Base-by-base conservation (phyloP, 2,888 invertebrate species). In the Escarpia spicata region DNA sequence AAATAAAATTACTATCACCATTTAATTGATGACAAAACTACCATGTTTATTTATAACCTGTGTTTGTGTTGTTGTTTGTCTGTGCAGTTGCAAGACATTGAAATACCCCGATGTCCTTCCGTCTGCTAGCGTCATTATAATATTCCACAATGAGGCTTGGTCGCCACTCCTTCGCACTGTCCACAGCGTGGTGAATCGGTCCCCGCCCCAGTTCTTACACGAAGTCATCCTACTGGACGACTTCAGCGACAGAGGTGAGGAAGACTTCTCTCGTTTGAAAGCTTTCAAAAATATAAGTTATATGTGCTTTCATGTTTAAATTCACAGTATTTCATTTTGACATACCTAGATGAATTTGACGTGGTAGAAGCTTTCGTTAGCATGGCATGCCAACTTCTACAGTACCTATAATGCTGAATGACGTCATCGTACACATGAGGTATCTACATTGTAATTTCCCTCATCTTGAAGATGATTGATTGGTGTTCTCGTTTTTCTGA, bases 191-290 rank as follows among this genome's bases (percentile, higher is more conserved):
- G 97, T 99, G 92, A 98, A 98, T 96, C 97, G 98, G 96, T 98
- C 97, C 95, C 98, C 97, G 75, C 97, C 97, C 94, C 97, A 96
- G 93, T 97, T 98, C 95, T 97, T 99, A 26, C 98, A 98, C 96
- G 99, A 99, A 97, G 98, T 99, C 93, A 98, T 99, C 95, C 97
- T 99, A 15, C 98, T 99, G n/a, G 99, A 99, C 96, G 99, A 99
- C 97, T 98, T 98, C 96, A 99, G 99, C 94, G 98, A 98, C 90
- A 97, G 97, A 96, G 97, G 97, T 97, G 96, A 95, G 95, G 45
- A 45, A 12, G 26, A 92, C 37, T 37, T 37, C 26, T 43, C 15
- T 90, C 19, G 52, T 52, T 37, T 91, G 75, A 19, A 26, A 75
- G 75, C 26, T 19, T 26, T 26, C 3, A 26, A 26, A 26, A 3